Evolutionary conservation across 2,797 vertebrate genomes (phyloP).

Genomic region (Sebastes taczanowskii): DNA sequence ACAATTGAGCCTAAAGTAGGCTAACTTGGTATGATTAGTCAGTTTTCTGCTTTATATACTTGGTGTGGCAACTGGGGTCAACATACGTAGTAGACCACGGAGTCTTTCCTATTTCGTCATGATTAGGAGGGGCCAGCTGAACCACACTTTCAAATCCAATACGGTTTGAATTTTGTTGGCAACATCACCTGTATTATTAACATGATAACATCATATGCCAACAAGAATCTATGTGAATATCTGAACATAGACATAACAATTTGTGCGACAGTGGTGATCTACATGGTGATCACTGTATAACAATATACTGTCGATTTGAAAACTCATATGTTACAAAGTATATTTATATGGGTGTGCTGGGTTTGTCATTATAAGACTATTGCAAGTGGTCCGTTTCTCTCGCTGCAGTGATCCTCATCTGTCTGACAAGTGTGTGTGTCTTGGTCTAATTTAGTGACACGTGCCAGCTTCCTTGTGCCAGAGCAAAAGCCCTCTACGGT

Average conservation of each 20-base stretch:
- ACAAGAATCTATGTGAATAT: not conserved
- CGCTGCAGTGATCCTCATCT: not conserved
- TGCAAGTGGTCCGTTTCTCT: not conserved
- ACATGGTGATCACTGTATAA: not conserved
- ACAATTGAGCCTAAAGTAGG: not conserved
- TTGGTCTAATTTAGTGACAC: conserved; percentile 63
- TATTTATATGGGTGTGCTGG: not conserved
- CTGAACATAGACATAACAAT: not conserved
- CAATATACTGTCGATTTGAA: not conserved
- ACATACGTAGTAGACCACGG: not conserved
- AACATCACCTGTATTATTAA: not conserved
- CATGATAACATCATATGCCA: not conserved
- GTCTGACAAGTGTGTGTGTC: conserved; percentile 23
- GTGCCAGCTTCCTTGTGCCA: conserved; percentile 61
- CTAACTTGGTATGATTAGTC: not conserved
- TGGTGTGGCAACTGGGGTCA: not conserved
- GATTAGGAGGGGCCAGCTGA: not conserved
- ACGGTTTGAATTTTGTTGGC: not conserved
- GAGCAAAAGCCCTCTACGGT: conserved; percentile 64
- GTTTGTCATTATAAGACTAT: not conserved
- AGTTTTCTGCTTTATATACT: not conserved
- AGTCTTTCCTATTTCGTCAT: not conserved
- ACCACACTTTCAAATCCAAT: not conserved
- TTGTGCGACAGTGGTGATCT: not conserved
- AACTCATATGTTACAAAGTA: not conserved